Conservation (phyloP, 2,888 invertebrate species). For the Chymomyza caudatula region DNA sequence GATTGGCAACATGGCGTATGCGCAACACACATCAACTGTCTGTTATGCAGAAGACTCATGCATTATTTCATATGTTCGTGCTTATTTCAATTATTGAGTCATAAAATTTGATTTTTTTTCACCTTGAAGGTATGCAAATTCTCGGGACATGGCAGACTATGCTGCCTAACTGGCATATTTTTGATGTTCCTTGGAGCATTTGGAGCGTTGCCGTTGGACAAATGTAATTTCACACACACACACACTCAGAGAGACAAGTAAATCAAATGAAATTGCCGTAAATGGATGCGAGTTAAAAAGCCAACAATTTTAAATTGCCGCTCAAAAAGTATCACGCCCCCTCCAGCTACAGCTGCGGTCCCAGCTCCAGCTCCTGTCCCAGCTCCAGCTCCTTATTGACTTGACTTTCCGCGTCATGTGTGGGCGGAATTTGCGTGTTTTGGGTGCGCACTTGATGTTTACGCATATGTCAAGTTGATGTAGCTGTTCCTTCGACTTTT, state of each 20-base stretch:
- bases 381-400: background rate
- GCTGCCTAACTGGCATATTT: slow-evolving; percentile 2
- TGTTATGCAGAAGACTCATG: background rate
- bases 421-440: slow-evolving; percentile 29
- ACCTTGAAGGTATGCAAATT: slow-evolving; percentile 54
- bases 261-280: slow-evolving; percentile 64
- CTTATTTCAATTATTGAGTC: slow-evolving; percentile 69
- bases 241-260: slow-evolving; percentile 25
- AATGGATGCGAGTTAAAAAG: slow-evolving; percentile 72
- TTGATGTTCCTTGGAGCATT: slow-evolving; percentile 38
- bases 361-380: slow-evolving; percentile 21
- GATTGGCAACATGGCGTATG: slow-evolving; percentile 32
- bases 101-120: slow-evolving; percentile 62
- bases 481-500: slow-evolving; percentile 21
- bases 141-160: slow-evolving; percentile 2
- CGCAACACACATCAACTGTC: slow-evolving; percentile 18
- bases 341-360: background rate
- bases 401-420: background rate
- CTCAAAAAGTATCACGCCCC: slow-evolving; percentile 14
- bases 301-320: slow-evolving; percentile 69
- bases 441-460: slow-evolving; percentile 63
- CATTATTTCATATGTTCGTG: slow-evolving; percentile 46
- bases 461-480: slow-evolving; percentile 59
- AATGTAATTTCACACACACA: slow-evolving; percentile 59
- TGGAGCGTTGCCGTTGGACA: slow-evolving; percentile 33